Base-by-base conservation (phyloP, 2,888 invertebrate genomes). In the Drosophila helvetica region DNA sequence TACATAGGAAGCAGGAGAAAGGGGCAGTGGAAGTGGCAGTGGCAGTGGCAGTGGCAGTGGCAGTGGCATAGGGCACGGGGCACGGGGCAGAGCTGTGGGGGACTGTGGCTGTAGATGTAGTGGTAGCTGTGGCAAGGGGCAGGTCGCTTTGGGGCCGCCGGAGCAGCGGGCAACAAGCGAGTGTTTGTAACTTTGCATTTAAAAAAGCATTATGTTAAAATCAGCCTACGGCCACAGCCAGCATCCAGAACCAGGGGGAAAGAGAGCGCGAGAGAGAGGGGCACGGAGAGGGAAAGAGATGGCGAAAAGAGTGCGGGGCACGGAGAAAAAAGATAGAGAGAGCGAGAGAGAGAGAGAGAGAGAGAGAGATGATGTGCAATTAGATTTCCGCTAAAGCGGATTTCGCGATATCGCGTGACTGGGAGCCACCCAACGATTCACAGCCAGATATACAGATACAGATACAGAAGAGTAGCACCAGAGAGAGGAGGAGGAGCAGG, bases 371-470 rank as follows among this genome's bases (percentile, higher is more conserved):
- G 88, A 86, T 85, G 88, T 86, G 85, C 85, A 86, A 86, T 86
- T 86, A 86, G 88, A 86, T 88, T 88, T 86, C 86, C 88, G 86
- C 88, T 81, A 88, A 86, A 88, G 84, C 88, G 86, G 86, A 86
- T 86, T 88, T 84, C 75, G 82, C 78, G 88, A 86, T 86, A 86
- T 88, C 88, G 86, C 88, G 81, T 86, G 88, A 86, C 88, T 88
- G 74, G 79, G 65, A 38, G 46, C 69, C 79, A 74, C 75, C 74
- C 78, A 73, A 77, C 82, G 75, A 84, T 75, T 84, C 83, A 79
- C 71, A 54, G 66, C 59, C 57, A 64, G 51, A 55, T 51, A 51
- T n/a, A 48, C 18, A 56, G 70, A 53, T 30, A 33, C 56, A 63
- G 69, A 69, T 27, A 27, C 27, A 8, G 27, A 27, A 67, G 52